Conservation (phyloP, 2,888 invertebrate genomes). For the Cosmia pyralina region DNA sequence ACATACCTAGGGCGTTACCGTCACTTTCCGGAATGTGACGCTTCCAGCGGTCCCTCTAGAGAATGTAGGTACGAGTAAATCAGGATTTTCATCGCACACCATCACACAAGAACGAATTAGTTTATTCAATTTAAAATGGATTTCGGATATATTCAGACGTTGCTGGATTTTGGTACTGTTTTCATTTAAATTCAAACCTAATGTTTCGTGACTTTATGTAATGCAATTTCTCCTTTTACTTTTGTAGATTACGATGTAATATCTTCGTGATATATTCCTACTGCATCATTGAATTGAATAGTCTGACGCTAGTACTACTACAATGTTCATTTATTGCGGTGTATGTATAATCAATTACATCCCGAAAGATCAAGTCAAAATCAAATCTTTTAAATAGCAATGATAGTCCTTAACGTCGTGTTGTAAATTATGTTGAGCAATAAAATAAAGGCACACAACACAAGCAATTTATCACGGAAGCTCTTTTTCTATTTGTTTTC, state of each 20-base stretch:
- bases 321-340: not conserved
- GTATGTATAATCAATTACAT: slow-evolving; percentile 20
- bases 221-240: slow-evolving; percentile 4
- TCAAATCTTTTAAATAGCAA: slow-evolving; percentile 67
- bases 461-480: slow-evolving; percentile 77
- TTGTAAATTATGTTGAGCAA: slow-evolving; percentile 77
- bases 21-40: slow-evolving; percentile 48
- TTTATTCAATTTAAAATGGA: slow-evolving; percentile 54
- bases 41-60: slow-evolving; percentile 38
- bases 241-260: not conserved
- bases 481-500: slow-evolving; percentile 83
- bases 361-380: slow-evolving; percentile 33
- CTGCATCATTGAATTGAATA: not conserved
- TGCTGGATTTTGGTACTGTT: slow-evolving; percentile 7
- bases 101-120: slow-evolving; percentile 48
- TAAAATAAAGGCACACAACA: slow-evolving; percentile 78
- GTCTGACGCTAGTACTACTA: not conserved
- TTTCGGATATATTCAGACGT: slow-evolving; percentile 23
- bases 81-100: slow-evolving; percentile 48
- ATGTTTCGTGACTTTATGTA: slow-evolving; percentile 1
- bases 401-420: slow-evolving; percentile 67
- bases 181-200: slow-evolving; percentile 20
- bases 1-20: slow-evolving; percentile 58
- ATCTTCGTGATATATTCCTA: not conserved
- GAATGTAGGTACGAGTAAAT: slow-evolving; percentile 57